Conservation (phyloP, 2,888 invertebrate species). For the Mythimna pallens region DNA sequence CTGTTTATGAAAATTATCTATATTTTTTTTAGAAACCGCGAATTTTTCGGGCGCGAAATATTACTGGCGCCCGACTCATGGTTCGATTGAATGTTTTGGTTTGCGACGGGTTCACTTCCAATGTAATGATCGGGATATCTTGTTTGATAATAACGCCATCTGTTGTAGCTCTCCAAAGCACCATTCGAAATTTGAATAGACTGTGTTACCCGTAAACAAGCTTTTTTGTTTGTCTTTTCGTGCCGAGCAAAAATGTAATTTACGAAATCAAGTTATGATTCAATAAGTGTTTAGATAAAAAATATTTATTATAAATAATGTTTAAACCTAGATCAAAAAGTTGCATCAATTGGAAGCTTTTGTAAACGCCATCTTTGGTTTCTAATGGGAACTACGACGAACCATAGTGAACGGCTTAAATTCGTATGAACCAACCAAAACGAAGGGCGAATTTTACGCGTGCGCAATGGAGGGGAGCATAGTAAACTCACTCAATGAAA, state of each 20-base stretch:
- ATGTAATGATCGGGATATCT: slow-evolving; percentile 80
- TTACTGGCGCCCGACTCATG: slow-evolving; percentile 80
- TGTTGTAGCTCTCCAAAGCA: slow-evolving; percentile 17
- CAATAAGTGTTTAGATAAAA: not conserved
- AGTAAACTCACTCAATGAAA: slow-evolving; percentile 80
- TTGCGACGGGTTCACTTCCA: slow-evolving; percentile 51
- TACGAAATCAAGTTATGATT: not conserved
- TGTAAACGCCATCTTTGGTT: slow-evolving; percentile 63
- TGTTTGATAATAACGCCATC: slow-evolving; percentile 72
- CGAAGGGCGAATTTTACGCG: slow-evolving; percentile 82
- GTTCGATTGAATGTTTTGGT: slow-evolving; percentile 86
- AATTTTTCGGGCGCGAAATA: slow-evolving; percentile 83
- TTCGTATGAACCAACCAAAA: slow-evolving; percentile 69
- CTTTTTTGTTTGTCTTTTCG: not conserved
- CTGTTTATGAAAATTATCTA: slow-evolving; percentile 59
- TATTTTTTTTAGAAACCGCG: slow-evolving; percentile 69
- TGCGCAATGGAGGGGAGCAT: slow-evolving; percentile 83
- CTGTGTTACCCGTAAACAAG: not conserved
- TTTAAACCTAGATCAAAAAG: not conserved
- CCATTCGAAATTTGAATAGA: slow-evolving; percentile 9
- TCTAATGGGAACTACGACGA: slow-evolving; percentile 37
- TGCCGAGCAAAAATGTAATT: too few relatives aligned
- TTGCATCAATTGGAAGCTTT: not conserved
- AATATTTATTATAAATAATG: not conserved
- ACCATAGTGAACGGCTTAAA: slow-evolving; percentile 50